phyloP scores from a whole-genome alignment of 2,113 vertebrate species.

The Platichthys flesus region DNA sequence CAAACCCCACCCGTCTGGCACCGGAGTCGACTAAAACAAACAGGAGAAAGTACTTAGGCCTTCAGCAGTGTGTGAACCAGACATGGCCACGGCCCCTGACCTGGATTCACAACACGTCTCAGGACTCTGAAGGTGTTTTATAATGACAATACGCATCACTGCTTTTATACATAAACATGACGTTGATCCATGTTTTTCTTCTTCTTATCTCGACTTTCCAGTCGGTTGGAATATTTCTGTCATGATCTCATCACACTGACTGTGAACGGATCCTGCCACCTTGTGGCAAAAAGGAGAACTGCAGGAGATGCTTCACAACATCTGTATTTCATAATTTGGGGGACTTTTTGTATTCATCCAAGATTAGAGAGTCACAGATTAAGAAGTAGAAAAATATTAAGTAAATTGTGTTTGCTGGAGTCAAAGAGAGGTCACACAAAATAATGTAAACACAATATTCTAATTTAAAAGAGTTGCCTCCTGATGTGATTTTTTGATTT shows the following conservation, averaged over 20 bases:
- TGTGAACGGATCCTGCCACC: slow-evolving; percentile 50
- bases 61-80: not conserved
- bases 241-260: not conserved
- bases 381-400: no score
- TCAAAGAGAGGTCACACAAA: no score
- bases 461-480: no score
- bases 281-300: slow-evolving; percentile 30
- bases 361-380: not conserved
- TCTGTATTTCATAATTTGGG: not conserved
- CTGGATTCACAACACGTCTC: not conserved
- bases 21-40: slow-evolving; percentile 12
- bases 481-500: no score
- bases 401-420: no score
- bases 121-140: not conserved
- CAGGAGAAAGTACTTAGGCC: not conserved
- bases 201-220: not conserved
- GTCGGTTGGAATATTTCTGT: not conserved
- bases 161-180: not conserved
- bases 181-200: not conserved
- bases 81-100: not conserved
- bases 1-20: slow-evolving; percentile 7
- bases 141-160: not conserved
- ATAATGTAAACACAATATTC: no score
- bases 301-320: not conserved
- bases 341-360: not conserved